Conservation (phyloP, 2,113 vertebrate species). For the Stomatorhinus ivindoensis region DNA sequence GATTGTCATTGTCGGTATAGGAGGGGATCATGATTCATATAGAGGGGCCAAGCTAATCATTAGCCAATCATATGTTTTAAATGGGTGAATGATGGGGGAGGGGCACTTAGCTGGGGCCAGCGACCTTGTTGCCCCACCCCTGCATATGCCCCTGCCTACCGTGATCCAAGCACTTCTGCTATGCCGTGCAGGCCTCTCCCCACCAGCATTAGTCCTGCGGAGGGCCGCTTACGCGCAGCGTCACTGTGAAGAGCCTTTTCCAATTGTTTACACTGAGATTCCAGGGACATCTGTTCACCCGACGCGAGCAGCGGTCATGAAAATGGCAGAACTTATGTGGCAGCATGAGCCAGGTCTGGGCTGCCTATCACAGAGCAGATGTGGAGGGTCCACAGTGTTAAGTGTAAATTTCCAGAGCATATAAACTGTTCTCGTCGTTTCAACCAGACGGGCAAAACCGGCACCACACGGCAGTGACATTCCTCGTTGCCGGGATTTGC, state of each 20-base stretch:
- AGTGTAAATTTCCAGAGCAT: not conserved
- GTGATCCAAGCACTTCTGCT: not conserved
- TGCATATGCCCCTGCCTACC: not conserved
- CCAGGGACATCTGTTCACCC: slow-evolving; percentile 13
- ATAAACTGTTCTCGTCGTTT: not conserved
- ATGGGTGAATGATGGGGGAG: not conserved
- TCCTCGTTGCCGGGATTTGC: not conserved
- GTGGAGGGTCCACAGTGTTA: not conserved
- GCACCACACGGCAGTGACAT: not conserved
- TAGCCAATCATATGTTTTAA: not conserved
- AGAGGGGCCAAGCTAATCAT: not conserved
- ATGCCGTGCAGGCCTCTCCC: not conserved
- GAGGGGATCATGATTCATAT: not conserved
- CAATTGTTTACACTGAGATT: slow-evolving; percentile 11
- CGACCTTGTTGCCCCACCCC: not conserved
- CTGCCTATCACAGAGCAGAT: not conserved
- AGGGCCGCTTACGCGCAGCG: not conserved
- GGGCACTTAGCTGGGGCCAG: not conserved
- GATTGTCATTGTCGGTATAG: not conserved
- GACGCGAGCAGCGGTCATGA: not conserved
- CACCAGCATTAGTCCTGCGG: not conserved
- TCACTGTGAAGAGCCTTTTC: not conserved
- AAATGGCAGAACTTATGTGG: not conserved
- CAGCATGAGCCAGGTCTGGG: not conserved
- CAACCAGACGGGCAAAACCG: not conserved